Percentiles rank a stretch among this genome's conserved stretches.
Conservation (phyloP, 2,888 invertebrate species). For the Ectobius pallidus region DNA sequence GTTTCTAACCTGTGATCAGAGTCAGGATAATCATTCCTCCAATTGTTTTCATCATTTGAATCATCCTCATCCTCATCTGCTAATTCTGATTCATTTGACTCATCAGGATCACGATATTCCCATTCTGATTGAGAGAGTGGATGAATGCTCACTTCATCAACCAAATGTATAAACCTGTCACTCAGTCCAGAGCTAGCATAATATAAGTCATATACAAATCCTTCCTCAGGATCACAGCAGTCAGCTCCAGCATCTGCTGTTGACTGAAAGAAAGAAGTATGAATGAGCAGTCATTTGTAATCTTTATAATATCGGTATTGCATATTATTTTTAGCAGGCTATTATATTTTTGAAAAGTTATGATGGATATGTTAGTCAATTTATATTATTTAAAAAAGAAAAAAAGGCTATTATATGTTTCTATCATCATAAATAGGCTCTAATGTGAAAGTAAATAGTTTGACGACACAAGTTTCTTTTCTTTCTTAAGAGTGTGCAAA, state of each 20-base stretch:
- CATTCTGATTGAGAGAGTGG: conserved; percentile 48
- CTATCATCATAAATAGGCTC: no score
- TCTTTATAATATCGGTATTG: neutral
- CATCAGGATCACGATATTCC: neutral
- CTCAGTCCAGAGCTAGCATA: conserved; percentile 59
- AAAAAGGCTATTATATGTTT: no score
- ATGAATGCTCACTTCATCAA: conserved; percentile 54
- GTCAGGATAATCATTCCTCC: conserved; percentile 80
- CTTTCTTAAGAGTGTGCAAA: no score
- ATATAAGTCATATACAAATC: conserved; percentile 69
- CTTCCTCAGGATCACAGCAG: neutral
- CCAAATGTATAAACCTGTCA: conserved; percentile 56
- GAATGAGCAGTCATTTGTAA: neutral
- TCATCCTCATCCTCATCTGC: conserved; percentile 60
- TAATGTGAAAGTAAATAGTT: no score
- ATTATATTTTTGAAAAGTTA: no score
- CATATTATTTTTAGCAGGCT: no score
- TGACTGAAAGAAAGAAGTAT: neutral
- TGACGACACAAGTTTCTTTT: no score
- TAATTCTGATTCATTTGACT: conserved; percentile 47
- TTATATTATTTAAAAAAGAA: no score
- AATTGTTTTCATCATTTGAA: conserved; percentile 80
- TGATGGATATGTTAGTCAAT: no score
- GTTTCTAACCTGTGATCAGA: conserved; percentile 60
- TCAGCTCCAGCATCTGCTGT: neutral